Evolutionary conservation across 1,140 invertebrate species (phyloP).

Genomic region (Trissolcus basalis): DNA sequence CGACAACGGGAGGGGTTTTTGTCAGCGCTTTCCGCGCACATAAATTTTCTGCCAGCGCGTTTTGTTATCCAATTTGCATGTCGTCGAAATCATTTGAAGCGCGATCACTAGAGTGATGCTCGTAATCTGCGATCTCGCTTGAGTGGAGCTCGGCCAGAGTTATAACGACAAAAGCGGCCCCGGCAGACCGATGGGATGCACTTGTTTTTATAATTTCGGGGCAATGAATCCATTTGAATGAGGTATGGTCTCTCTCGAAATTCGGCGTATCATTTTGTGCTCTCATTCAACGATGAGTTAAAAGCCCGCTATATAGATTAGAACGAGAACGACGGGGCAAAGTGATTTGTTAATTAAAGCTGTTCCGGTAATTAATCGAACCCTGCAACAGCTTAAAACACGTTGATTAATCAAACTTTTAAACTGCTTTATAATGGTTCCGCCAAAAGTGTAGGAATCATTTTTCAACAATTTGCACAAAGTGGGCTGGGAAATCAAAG

Average conservation of each 20-base stretch:
- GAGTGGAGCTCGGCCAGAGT: background rate
- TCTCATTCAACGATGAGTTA: slow-evolving; percentile 1
- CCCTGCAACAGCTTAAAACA: slow-evolving; percentile 1
- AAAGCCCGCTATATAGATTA: slow-evolving; percentile 5
- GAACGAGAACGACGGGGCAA: slow-evolving; percentile 10
- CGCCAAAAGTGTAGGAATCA: too few species aligned
- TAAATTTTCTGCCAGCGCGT: too few species aligned
- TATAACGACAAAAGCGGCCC: background rate
- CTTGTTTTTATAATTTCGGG: slow-evolving; percentile 33
- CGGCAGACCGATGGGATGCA: slow-evolving; percentile 1
- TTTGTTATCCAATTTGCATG: slow-evolving; percentile 37
- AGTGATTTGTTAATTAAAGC: slow-evolving; percentile 38
- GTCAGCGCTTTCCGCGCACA: too few species aligned
- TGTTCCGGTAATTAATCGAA: slow-evolving; percentile 23
- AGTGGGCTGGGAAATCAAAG: too few species aligned
- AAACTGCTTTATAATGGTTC: slow-evolving; percentile 1
- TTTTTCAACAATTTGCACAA: too few species aligned
- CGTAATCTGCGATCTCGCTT: slow-evolving; percentile 42
- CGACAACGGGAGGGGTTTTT: too few species aligned
- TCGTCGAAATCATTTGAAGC: slow-evolving; percentile 45
- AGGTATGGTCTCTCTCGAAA: background rate
- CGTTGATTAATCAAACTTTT: slow-evolving; percentile 31
- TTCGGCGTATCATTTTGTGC: slow-evolving; percentile 16
- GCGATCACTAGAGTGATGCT: slow-evolving; percentile 30
- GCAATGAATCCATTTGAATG: slow-evolving; percentile 21